These are phyloP conservation scores for Mus pahari DNA, from an alignment of 2,113 vertebrate species.

Conservation along the genomic window DNA sequence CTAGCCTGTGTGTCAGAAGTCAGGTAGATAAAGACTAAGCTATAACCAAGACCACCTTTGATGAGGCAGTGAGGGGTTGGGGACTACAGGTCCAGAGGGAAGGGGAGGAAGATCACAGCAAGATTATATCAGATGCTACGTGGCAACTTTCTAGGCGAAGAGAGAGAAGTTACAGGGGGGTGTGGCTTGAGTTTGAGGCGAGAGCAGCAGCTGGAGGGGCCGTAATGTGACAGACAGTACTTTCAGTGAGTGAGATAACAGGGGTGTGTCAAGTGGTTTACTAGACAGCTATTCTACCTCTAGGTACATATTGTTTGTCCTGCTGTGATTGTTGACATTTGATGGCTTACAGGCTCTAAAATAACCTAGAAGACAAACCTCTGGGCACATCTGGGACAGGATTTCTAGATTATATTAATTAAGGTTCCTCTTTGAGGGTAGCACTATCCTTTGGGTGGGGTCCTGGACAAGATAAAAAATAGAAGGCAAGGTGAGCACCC, in stretches of 20 bases:
- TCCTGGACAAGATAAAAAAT: neutral
- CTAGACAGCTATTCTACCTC: neutral
- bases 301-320: neutral
- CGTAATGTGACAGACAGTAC: neutral
- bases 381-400: neutral
- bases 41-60: neutral
- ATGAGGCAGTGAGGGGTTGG: neutral
- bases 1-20: neutral
- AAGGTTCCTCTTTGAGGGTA: neutral
- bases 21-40: neutral
- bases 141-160: neutral
- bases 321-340: too few species aligned
- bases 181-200: neutral
- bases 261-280: neutral
- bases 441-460: neutral
- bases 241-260: neutral
- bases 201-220: neutral
- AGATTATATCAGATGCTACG: neutral
- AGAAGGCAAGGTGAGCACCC: neutral
- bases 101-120: neutral
- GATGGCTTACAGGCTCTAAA: neutral
- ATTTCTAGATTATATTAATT: neutral
- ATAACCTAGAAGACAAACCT: neutral
- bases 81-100: neutral
- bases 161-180: neutral